Base-by-base conservation (phyloP, 2,113 vertebrate genomes). In the Mystacornis crossleyi region DNA sequence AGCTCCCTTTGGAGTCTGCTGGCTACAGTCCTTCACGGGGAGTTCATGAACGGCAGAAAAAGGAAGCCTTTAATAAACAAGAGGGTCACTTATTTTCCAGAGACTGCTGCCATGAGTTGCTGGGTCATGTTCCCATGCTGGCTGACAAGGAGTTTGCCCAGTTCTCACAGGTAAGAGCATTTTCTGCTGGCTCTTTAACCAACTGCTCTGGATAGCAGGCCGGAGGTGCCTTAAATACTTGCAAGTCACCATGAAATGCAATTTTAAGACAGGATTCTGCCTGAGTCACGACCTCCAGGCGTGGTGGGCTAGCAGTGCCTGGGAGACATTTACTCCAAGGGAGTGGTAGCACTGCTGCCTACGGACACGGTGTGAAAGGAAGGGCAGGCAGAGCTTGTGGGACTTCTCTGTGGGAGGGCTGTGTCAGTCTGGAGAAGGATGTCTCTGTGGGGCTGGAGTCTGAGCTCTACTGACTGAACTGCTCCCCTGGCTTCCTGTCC, bases 121-220 rank as follows among this genome's bases (percentile, higher is more conserved):
- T 99, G 29, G 98, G 98, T 42, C 98, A 98, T 14, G 93, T 99
- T 86, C 98, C 98, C 48, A 99, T 99, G 98, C 95, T 99, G 93
- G 97, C 98, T 64, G 98, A 99, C 84, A 98, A 98, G 65, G 98
- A 99, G 42, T 99, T 99, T 91, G 98, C 98, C 29, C 98, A 98
- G 74, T 99, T 99, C 96, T 99, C 99, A 40, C 97, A 98, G 98
- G 98, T 98, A 97, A 96, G 78, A 60, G 66, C 15, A 8, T 70
- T 92, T 90, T 53, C 61, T 91, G 18, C 61, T 77, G 58, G 18
- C n/a, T 69, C 8, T 64, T 86, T 38, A 65, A 31, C 23, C 33
- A 82, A 0, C 24, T 67, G n/a, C 62, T 66, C 45, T 33, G 50
- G 12, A 16, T 13, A 72, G 43, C 36, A 50, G 26, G 21, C 31